These are phyloP conservation scores for Tubulanus polymorphus DNA, from an alignment of 2,888 invertebrate species.

Conservation along the genomic window DNA sequence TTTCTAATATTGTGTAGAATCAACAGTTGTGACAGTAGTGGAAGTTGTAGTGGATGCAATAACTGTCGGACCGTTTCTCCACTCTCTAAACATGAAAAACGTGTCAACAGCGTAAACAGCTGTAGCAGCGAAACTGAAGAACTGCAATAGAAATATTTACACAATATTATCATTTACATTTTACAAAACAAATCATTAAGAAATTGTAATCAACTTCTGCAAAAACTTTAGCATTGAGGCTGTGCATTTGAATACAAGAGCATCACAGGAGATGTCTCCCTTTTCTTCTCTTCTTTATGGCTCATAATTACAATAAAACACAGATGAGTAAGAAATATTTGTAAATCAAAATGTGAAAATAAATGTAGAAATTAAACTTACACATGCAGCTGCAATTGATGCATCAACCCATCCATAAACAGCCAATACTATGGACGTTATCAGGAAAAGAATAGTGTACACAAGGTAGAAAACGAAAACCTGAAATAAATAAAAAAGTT, in stretches of 20 bases:
- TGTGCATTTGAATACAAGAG: no score
- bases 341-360: neutral
- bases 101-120: constrained; percentile 38
- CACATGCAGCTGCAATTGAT: constrained; percentile 29
- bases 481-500: constrained; percentile 22
- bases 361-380: constrained; percentile 18
- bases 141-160: constrained; percentile 28
- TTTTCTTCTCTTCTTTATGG: no score
- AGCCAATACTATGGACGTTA: constrained; percentile 39
- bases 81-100: constrained; percentile 42
- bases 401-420: constrained; percentile 18
- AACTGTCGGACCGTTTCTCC: constrained; percentile 26
- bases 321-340: neutral
- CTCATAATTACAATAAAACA: no score
- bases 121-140: constrained; percentile 43
- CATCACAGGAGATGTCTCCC: no score
- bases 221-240: no score
- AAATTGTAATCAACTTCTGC: no score
- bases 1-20: neutral
- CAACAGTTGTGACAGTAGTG: constrained; percentile 24
- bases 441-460: constrained; percentile 33
- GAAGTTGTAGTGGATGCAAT: constrained; percentile 10
- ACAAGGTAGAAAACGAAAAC: constrained; percentile 36
- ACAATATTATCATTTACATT: no score
- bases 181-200: no score